Evolutionary conservation across 2,113 vertebrate species (phyloP).

Genomic region (Sturnus vulgaris): DNA sequence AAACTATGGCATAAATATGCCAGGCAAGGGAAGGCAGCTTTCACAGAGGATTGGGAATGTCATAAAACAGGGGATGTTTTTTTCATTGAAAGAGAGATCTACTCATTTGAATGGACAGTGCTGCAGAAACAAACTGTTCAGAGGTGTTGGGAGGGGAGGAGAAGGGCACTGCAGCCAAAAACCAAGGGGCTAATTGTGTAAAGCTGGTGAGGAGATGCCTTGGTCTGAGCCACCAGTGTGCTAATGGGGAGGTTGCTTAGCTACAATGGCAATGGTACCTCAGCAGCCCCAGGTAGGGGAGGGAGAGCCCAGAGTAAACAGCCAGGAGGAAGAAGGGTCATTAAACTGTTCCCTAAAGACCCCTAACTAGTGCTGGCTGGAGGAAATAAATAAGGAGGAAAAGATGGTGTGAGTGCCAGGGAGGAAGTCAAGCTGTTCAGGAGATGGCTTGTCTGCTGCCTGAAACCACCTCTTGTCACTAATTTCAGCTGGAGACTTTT

Average conservation of each 20-base stretch:
- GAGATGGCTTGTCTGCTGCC: background rate
- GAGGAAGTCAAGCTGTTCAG: constrained; percentile 13
- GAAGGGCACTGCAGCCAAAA: background rate
- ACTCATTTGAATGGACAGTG: background rate
- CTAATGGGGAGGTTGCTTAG: constrained; percentile 54
- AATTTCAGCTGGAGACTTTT: background rate
- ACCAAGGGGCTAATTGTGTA: background rate
- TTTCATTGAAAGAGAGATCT: background rate
- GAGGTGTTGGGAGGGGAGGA: background rate
- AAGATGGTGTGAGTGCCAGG: constrained; percentile 9
- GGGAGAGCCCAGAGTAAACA: background rate
- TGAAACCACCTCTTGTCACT: background rate
- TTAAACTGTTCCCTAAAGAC: constrained; percentile 48
- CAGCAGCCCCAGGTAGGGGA: background rate
- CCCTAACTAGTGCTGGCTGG: background rate
- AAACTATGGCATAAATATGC: constrained; percentile 28
- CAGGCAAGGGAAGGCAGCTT: background rate
- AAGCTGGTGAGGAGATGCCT: background rate
- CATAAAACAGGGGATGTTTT: background rate
- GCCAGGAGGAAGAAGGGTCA: constrained; percentile 23
- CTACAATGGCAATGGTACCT: background rate
- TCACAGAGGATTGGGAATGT: background rate
- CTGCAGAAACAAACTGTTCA: background rate
- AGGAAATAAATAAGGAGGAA: constrained; percentile 41
- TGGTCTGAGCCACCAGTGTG: background rate